phyloP scores from a whole-genome alignment of 2,888 invertebrate genomes.

The Adela reaumurella region DNA sequence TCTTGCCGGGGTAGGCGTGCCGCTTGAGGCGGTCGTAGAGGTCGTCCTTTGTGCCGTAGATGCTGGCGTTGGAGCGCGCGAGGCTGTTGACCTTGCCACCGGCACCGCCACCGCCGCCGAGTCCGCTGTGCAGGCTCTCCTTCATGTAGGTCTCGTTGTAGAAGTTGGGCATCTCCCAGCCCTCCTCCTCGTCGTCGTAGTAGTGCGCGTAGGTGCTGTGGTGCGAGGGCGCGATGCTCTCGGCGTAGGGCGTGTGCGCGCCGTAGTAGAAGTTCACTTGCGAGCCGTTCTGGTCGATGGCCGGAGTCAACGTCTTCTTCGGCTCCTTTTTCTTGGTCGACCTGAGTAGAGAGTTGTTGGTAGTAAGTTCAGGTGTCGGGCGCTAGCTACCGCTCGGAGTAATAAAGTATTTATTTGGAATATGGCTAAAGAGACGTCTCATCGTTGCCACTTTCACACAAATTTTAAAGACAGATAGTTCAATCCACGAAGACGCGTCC shows the following conservation, averaged over 20 bases:
- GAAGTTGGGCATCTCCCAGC: constrained; percentile 97
- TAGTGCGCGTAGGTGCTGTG: constrained; percentile 95
- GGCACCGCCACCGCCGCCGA: constrained; percentile 73
- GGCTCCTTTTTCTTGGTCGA: constrained; percentile 86
- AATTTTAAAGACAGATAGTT: no score
- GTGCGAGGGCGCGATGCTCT: constrained; percentile 92
- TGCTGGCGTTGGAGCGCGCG: constrained; percentile 88
- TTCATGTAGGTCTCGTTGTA: constrained; percentile 97
- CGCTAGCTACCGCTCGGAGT: no score
- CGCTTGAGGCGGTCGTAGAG: constrained; percentile 92
- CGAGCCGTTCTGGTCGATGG: constrained; percentile 87
- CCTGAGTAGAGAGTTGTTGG: constrained; percentile 33
- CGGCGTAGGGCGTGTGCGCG: constrained; percentile 91
- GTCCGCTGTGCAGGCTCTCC: constrained; percentile 82
- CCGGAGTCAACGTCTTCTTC: constrained; percentile 85
- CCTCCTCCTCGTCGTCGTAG: constrained; percentile 93
- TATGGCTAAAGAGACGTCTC: no score
- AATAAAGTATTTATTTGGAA: no score
- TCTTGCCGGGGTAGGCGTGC: constrained; percentile 90
- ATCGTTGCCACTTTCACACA: no score
- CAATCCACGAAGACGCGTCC: no score
- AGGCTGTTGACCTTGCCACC: constrained; percentile 89
- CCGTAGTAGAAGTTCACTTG: constrained; percentile 97
- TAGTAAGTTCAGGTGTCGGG: no score
- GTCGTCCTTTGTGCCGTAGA: constrained; percentile 94